These are phyloP conservation scores for Trididemnum miniatum DNA, from an alignment of 23 tunicate genomes.

Conservation along the genomic window DNA sequence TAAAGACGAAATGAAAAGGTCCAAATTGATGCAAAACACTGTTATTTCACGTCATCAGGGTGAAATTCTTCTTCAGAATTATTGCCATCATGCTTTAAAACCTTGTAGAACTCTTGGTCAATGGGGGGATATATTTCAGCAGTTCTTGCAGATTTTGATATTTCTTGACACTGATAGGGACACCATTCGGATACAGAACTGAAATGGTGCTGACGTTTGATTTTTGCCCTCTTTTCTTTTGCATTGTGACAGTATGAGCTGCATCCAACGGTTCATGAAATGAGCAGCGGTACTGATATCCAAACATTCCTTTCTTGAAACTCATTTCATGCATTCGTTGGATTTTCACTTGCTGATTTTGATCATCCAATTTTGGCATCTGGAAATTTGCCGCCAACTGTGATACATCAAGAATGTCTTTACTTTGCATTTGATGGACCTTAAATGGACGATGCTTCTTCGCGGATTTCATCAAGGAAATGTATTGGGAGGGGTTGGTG, in stretches of 20 bases:
- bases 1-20: too few relatives aligned
- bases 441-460: background rate
- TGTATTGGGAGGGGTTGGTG: background rate
- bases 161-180: background rate
- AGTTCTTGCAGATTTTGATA: background rate
- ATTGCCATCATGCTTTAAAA: background rate
- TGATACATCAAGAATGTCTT: background rate
- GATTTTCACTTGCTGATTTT: background rate
- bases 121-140: constrained; percentile 13
- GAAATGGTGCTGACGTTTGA: background rate
- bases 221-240: background rate
- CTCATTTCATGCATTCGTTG: background rate
- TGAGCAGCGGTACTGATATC: background rate
- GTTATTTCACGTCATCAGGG: background rate
- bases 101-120: background rate
- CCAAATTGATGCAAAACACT: too few relatives aligned
- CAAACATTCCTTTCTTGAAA: background rate
- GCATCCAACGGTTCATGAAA: background rate
- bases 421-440: background rate
- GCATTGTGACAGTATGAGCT: background rate
- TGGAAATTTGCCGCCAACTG: background rate
- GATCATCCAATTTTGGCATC: background rate
- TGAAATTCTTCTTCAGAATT: background rate
- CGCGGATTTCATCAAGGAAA: background rate
- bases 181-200: background rate